These are phyloP conservation scores for Tarsius wallacei DNA, from an alignment of 2,797 vertebrate genomes.

Conservation along the genomic window DNA sequence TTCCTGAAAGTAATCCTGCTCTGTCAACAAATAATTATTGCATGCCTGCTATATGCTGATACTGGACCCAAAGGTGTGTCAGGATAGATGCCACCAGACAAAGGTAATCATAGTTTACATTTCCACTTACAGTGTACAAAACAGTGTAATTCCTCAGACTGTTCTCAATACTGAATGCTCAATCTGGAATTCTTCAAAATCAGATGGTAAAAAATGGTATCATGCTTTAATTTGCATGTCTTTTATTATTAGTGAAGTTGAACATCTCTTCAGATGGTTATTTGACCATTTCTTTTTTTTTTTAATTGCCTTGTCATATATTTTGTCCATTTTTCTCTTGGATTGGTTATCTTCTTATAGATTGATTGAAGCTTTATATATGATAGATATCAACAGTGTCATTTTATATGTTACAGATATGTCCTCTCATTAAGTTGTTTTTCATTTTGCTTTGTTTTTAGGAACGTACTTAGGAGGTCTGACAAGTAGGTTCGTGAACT, in stretches of 20 bases:
- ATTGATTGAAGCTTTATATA: background rate
- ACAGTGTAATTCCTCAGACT: background rate
- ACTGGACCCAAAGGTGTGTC: background rate
- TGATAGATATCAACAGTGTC: background rate
- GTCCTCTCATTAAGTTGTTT: background rate
- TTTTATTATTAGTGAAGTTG: background rate
- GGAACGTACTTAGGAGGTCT: slow-evolving; percentile 1
- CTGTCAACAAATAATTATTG: slow-evolving; percentile 3
- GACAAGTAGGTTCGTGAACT: too few species aligned
- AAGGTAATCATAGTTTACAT: background rate
- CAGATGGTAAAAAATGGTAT: background rate
- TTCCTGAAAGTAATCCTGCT: background rate
- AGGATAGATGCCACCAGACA: background rate
- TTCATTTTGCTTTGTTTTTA: slow-evolving; percentile 22
- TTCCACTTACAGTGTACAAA: background rate
- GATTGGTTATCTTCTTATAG: background rate
- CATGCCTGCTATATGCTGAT: background rate
- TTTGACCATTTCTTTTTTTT: slow-evolving; percentile 14
- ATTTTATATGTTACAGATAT: slow-evolving; percentile 31
- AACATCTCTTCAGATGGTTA: background rate
- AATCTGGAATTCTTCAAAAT: background rate
- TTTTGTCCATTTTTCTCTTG: background rate
- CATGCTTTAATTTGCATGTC: background rate
- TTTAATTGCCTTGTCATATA: background rate
- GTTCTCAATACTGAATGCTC: background rate